These are phyloP conservation scores for Oxyruncus cristatus DNA, from an alignment of 2,113 vertebrate species.

Conservation along the genomic window DNA sequence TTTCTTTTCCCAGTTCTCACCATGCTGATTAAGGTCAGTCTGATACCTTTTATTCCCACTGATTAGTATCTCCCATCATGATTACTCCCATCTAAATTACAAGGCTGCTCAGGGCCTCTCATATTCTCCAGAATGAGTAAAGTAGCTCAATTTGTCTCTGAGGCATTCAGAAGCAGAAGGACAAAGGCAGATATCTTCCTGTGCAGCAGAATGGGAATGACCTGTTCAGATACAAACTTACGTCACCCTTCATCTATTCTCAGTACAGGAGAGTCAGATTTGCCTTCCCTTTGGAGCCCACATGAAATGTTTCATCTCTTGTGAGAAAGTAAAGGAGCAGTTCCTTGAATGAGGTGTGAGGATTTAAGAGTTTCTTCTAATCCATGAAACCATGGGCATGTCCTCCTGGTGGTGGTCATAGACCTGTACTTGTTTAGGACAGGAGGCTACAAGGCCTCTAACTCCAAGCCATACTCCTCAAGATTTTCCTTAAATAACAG, in stretches of 20 bases:
- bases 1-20: neutral
- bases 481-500: neutral
- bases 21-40: neutral
- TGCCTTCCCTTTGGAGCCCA: neutral
- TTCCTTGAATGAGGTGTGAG: neutral
- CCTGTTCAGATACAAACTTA: neutral
- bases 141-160: neutral
- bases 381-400: rapidly evolving
- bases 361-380: neutral
- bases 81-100: neutral
- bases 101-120: neutral
- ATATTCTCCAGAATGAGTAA: neutral
- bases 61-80: neutral
- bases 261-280: neutral
- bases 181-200: neutral
- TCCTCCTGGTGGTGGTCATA: neutral
- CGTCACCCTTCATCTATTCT: neutral
- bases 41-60: neutral
- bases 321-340: neutral
- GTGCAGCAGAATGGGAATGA: neutral
- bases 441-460: neutral
- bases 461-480: neutral
- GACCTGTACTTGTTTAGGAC: neutral
- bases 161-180: neutral
- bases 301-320: neutral